phyloP scores from a whole-genome alignment of 2,113 vertebrate species.

The Amphiprion percula region DNA sequence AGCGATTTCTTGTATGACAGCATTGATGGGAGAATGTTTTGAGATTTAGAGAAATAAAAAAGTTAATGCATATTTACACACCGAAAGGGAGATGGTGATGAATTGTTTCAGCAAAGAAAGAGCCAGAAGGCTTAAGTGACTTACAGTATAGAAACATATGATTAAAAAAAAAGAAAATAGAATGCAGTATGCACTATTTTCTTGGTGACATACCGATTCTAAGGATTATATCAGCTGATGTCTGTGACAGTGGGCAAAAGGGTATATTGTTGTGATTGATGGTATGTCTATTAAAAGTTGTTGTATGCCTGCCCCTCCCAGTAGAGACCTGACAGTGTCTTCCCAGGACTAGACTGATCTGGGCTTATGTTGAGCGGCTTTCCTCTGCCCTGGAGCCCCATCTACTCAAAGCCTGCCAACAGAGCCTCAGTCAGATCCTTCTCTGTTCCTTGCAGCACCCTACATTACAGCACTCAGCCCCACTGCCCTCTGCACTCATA shows the following conservation, averaged over 20 bases:
- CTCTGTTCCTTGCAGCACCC: constrained; percentile 44
- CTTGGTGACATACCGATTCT: constrained; percentile 20
- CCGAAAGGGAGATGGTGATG: not conserved
- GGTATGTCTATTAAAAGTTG: constrained; percentile 56
- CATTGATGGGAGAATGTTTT: not conserved
- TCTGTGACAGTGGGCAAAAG: constrained; percentile 40
- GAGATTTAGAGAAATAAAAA: constrained; percentile 13
- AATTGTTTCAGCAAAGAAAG: constrained; percentile 30
- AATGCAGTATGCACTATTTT: constrained; percentile 53
- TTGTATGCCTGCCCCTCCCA: constrained; percentile 48
- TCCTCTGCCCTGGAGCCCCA: constrained; percentile 42
- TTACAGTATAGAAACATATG: constrained; percentile 29
- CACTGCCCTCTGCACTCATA: constrained; percentile 37
- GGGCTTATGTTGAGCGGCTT: constrained; percentile 72
- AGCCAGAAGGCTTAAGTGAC: not conserved
- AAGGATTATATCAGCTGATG: constrained; percentile 38
- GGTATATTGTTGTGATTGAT: constrained; percentile 57
- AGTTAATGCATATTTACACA: constrained; percentile 4
- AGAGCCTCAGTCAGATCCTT: constrained; percentile 46
- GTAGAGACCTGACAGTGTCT: constrained; percentile 50
- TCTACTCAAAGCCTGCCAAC: constrained; percentile 56
- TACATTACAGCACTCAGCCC: constrained; percentile 45
- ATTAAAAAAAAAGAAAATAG: constrained; percentile 21
- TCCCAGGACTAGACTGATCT: constrained; percentile 69
- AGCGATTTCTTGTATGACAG: constrained; percentile 11